Conservation (phyloP, 2,888 invertebrate species). For the Salticus scenicus region DNA sequence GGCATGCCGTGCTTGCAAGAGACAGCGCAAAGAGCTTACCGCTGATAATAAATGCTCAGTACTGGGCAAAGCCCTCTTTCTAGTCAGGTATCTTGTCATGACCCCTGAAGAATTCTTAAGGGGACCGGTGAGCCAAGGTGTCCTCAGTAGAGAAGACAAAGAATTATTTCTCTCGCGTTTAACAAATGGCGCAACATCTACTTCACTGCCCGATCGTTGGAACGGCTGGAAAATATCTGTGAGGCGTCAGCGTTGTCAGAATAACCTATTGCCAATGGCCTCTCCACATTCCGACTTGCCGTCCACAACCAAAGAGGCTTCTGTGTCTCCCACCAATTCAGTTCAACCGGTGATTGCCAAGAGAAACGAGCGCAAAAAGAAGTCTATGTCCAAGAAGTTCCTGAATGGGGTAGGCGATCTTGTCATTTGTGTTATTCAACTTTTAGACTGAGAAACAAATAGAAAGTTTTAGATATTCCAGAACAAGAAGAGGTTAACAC, state of each 20-base stretch:
- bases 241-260: constrained; percentile 23
- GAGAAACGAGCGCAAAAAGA: constrained; percentile 64
- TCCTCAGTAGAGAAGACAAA: constrained; percentile 79
- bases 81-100: constrained; percentile 83
- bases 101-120: constrained; percentile 81
- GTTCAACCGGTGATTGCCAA: constrained; percentile 39
- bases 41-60: constrained; percentile 78
- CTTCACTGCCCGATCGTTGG: constrained; percentile 40
- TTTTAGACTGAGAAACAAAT: constrained; percentile 60
- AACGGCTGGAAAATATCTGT: constrained; percentile 44
- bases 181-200: constrained; percentile 32
- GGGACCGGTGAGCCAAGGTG: constrained; percentile 79
- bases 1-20: constrained; percentile 80
- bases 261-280: constrained; percentile 3
- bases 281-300: constrained; percentile 32
- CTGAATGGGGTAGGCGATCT: constrained; percentile 70
- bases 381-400: constrained; percentile 69
- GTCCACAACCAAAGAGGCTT: constrained; percentile 13
- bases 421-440: constrained; percentile 70
- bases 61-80: constrained; percentile 80
- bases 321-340: constrained; percentile 37
- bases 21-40: constrained; percentile 78
- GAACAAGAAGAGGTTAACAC: neutral
- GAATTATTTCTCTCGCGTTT: constrained; percentile 74
- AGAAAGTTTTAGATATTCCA: neutral